These are phyloP conservation scores for Penaeus indicus DNA, from an alignment of 1,140 invertebrate genomes.

Conservation along the genomic window DNA sequence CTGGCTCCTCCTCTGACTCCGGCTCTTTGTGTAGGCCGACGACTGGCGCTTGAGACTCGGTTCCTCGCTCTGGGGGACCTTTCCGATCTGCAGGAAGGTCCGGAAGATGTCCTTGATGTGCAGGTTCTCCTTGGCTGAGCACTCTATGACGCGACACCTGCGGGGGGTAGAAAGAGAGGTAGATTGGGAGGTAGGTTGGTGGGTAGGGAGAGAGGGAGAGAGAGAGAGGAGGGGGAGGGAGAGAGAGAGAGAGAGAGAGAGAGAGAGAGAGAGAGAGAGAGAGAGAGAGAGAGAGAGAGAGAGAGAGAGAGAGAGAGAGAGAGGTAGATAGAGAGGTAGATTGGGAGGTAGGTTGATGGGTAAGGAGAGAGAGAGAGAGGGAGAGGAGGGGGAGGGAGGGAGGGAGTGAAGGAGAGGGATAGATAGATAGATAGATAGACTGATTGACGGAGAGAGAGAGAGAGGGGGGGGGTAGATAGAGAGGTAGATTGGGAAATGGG, in stretches of 20 bases:
- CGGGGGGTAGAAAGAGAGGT: background rate
- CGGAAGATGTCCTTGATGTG: slow-evolving; percentile 80
- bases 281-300: background rate
- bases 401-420: too few relatives aligned
- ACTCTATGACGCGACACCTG: slow-evolving; percentile 84
- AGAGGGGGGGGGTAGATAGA: background rate
- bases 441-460: too few relatives aligned
- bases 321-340: background rate
- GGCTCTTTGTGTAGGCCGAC: slow-evolving; percentile 49
- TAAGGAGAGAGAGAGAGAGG: too few relatives aligned
- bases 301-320: background rate
- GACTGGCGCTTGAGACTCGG: slow-evolving; percentile 53
- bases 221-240: background rate
- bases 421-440: too few relatives aligned
- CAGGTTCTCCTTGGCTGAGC: slow-evolving; percentile 84
- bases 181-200: background rate
- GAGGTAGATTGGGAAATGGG: background rate
- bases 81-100: slow-evolving; percentile 68
- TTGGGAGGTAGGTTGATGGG: background rate
- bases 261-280: background rate
- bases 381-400: too few relatives aligned
- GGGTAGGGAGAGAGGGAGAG: background rate
- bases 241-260: too few relatives aligned
- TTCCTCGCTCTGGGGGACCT: slow-evolving; percentile 50
- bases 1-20: slow-evolving; percentile 24